Evolutionary conservation across 2,797 vertebrate genomes (phyloP), one percentile per base, ranked within the genome.

Genomic region (Pangasius krempfi): DNA sequence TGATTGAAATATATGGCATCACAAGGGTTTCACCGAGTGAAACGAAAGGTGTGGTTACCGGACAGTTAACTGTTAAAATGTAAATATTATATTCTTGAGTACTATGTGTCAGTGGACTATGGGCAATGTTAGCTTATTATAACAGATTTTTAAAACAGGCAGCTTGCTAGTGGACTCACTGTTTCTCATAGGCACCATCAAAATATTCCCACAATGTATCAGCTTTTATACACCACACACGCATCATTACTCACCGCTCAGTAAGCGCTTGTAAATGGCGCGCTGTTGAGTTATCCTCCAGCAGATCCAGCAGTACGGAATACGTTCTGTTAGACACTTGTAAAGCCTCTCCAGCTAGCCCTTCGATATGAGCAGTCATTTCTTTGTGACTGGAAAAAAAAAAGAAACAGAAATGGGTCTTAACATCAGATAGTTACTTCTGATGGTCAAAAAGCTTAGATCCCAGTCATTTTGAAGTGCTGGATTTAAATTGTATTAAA

Each of bases 211-310:
- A 52, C 1, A 30, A 33, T 58, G 8, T 12, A 40, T 27, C 37
- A 44, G 44, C 27, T 50, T 66, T 50, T 30, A 30, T 84, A 50
- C 27, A n/a, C 54, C 18, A 50, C 27, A 18, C 89, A 70, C 33
- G 25, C 33, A 16, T 52, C 5, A 76, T 33, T 91, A 40, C 97
- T 97, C 90, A 99, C 98, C 96, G 94, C 2, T 96, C 94, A 85
- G 97, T 96, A 93, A 98, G 95, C 80, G 95, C 94, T 0, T 0
- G 91, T 94, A 95, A 95, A 64, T 88, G 93, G 40, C 94, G 94
- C 94, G 86, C 62, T 0, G 92, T 94, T 0, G 27, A 66, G 7
- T 94, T 95, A 87, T 95, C 95, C 37, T 95, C 94, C 90, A 96
- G 89, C 37, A 98, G 93, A 73, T 91, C 92, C 93, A 27, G 89